Conservation (phyloP, 2,888 invertebrate genomes). For the Ectropis crepuscularia region DNA sequence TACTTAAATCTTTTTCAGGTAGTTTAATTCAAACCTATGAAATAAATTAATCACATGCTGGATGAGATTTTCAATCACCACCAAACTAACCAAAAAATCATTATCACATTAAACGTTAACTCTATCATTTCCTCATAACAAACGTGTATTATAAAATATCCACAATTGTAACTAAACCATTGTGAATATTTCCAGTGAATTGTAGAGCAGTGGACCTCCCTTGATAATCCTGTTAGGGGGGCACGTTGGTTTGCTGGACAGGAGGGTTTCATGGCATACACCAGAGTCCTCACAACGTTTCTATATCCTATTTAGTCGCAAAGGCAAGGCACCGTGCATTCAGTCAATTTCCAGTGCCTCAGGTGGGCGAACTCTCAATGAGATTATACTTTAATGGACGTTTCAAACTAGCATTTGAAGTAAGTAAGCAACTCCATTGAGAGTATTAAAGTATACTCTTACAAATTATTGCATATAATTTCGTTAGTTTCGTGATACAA, state of each 20-base stretch:
- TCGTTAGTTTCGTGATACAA: constrained; percentile 31
- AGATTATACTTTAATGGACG: constrained; percentile 34
- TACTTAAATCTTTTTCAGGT: no score
- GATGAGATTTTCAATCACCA: no score
- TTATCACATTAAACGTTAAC: no score
- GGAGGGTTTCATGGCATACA: constrained; percentile 58
- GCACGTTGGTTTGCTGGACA: constrained; percentile 64
- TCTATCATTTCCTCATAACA: no score
- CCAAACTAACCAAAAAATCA: no score
- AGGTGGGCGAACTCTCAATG: constrained; percentile 33
- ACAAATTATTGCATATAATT: constrained; percentile 29
- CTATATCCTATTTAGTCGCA: constrained; percentile 55
- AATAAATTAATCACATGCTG: no score
- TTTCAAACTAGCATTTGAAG: constrained; percentile 35
- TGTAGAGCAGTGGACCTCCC: constrained; percentile 26
- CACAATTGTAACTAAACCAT: background rate
- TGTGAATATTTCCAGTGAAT: constrained; percentile 44
- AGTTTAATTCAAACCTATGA: no score
- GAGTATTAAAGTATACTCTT: constrained; percentile 33
- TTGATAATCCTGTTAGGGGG: constrained; percentile 66
- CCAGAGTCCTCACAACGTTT: constrained; percentile 53
- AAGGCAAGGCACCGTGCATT: constrained; percentile 36
- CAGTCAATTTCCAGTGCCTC: constrained; percentile 34
- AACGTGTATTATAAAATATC: no score
- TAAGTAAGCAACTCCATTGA: constrained; percentile 19